Evolutionary conservation across 1,140 invertebrate genomes (phyloP).

Genomic region (Dinoponera quadriceps): DNA sequence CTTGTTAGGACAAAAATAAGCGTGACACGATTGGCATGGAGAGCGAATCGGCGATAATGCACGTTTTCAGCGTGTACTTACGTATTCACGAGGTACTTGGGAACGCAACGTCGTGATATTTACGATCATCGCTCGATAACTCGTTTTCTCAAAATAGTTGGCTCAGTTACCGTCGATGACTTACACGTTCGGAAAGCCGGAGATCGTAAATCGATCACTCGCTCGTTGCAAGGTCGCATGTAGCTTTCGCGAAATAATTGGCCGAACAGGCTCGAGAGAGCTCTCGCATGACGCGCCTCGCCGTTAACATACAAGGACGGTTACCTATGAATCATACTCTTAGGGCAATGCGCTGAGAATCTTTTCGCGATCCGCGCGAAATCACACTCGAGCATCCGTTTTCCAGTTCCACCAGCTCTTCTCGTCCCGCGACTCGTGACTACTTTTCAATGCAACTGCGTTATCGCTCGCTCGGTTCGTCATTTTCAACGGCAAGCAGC

Average conservation of each 20-base stretch:
- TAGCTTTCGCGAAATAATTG: conserved; percentile 67
- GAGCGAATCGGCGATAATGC: neutral
- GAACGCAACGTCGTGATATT: too few relatives aligned
- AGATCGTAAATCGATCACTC: conserved; percentile 43
- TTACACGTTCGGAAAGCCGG: conserved; percentile 7
- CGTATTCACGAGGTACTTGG: too few relatives aligned
- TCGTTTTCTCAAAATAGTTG: neutral
- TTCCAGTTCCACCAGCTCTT: too few relatives aligned
- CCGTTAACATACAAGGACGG: conserved; percentile 22
- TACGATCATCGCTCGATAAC: neutral
- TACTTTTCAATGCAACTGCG: too few relatives aligned
- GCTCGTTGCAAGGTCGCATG: conserved; percentile 30
- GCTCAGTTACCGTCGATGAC: neutral
- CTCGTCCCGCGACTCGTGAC: too few relatives aligned
- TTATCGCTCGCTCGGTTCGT: too few relatives aligned
- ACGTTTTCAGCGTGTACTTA: too few relatives aligned
- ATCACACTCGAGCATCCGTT: too few relatives aligned
- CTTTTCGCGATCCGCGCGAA: too few relatives aligned
- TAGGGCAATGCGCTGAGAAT: neutral
- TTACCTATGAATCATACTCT: conserved; percentile 63
- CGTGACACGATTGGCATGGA: conserved; percentile 5
- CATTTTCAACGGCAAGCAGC: too few relatives aligned
- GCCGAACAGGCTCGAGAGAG: conserved; percentile 58
- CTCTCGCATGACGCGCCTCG: conserved; percentile 29
- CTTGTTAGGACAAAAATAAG: conserved; percentile 5